Conservation (phyloP, 1,140 invertebrate genomes). For the Drosophila rhopaloa region DNA sequence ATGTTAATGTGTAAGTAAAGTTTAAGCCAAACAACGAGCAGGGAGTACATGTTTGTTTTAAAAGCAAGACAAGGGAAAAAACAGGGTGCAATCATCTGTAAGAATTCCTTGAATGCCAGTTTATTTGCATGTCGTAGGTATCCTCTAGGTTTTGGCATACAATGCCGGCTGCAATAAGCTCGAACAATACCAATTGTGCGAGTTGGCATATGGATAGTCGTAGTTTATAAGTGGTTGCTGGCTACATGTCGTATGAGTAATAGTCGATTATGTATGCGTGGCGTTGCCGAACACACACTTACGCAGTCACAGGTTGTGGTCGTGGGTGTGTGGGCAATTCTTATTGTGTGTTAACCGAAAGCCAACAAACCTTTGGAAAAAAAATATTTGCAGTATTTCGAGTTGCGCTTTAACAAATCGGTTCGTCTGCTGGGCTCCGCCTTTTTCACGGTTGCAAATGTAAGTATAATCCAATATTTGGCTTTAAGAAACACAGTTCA, state of each 20-base stretch:
- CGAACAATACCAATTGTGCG: constrained; percentile 53
- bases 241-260: constrained; percentile 66
- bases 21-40: background rate
- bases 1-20: constrained; percentile 56
- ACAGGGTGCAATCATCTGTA: constrained; percentile 29
- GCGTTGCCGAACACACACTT: constrained; percentile 36
- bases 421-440: constrained; percentile 90
- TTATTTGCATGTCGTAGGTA: constrained; percentile 36
- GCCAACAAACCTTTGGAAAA: constrained; percentile 33
- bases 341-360: constrained; percentile 57
- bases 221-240: constrained; percentile 42
- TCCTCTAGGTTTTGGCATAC: constrained; percentile 23
- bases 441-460: constrained; percentile 89
- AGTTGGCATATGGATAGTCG: constrained; percentile 42
- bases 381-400: constrained; percentile 89
- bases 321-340: constrained; percentile 23
- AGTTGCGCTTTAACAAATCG: constrained; percentile 90
- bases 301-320: background rate
- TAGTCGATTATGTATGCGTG: constrained; percentile 65
- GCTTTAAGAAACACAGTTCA: background rate
- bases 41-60: background rate
- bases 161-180: constrained; percentile 47
- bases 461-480: constrained; percentile 84
- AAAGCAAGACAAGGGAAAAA: background rate
- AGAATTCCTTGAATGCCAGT: constrained; percentile 15